Percentiles rank a stretch among this genome's conserved stretches.
These are phyloP conservation scores for Limnephilus marmoratus DNA, from an alignment of 2,888 invertebrate species.

Conservation along the genomic window DNA sequence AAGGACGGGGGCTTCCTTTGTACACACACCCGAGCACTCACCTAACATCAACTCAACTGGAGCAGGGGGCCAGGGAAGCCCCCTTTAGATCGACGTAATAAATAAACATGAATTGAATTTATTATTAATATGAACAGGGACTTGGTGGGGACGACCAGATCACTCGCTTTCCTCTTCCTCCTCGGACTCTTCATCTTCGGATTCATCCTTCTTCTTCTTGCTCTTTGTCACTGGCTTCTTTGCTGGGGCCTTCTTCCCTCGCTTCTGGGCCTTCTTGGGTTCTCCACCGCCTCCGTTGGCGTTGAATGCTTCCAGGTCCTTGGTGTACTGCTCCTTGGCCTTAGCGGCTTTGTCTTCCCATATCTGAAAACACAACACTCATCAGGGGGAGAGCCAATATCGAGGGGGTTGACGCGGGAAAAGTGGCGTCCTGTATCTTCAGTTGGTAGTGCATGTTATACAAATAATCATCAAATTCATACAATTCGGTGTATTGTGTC, in stretches of 20 bases:
- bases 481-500: conserved; percentile 55
- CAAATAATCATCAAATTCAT: conserved; percentile 59
- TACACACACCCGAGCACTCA: conserved; percentile 53
- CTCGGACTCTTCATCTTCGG: conserved; percentile 81
- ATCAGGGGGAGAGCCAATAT: not conserved
- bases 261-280: conserved; percentile 78
- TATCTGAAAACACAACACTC: conserved; percentile 77
- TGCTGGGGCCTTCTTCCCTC: conserved; percentile 76
- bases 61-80: conserved; percentile 46
- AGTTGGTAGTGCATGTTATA: conserved; percentile 63
- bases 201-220: conserved; percentile 81
- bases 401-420: not conserved
- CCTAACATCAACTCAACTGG: conserved; percentile 55
- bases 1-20: conserved; percentile 51
- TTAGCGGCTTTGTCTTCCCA: conserved; percentile 94
- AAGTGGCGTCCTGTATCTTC: conserved; percentile 17
- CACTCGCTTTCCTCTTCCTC: conserved; percentile 82
- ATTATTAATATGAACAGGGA: conserved; percentile 67
- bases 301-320: conserved; percentile 93
- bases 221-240: conserved; percentile 75
- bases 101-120: conserved; percentile 72
- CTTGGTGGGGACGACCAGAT: conserved; percentile 69
- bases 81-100: conserved; percentile 68
- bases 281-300: conserved; percentile 84
- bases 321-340: conserved; percentile 92